Evolutionary conservation across 2,888 invertebrate genomes (phyloP), one percentile per base, ranked within the genome.

Genomic region (Slavum lentiscoides): DNA sequence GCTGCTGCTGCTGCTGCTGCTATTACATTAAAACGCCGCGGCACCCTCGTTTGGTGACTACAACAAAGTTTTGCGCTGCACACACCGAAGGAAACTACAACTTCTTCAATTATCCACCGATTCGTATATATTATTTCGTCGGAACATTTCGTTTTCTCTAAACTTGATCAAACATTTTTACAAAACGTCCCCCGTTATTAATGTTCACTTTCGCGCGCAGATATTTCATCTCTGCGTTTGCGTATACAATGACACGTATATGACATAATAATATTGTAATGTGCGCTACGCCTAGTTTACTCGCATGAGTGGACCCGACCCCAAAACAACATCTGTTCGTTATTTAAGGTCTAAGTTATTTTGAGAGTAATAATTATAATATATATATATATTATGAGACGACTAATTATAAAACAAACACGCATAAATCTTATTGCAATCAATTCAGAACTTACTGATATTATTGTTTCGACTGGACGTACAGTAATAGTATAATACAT

Each of bases 101-200:
- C 68, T 68, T 68, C 68, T 53, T 49, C 68, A 23, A 68, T 68
- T 68, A 68, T 49, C 21, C 21, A 53, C 49, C 19, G n/a, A 59
- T 59, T 59, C 59, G 8, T 21, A 59, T 21, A 59, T 59, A 59
- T 21, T 23, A 61, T 23, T 61, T 21, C 21, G 21, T 23, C 13
- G 13, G 11, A 30, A 61, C 61, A 23, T 61, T 61, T 23, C 13
- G 23, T 61, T 61, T 61, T 61, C 23, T 5, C 23, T 5, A 9
- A 23, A 61, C 61, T 61, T 13, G 5, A 61, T 23, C 21, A 13
- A 61, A 23, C 23, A 23, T 21, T 61, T 9, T 59, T 21, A 21
- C n/a, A n/a, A 58, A 55, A 61, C 23, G 21, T 15, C n/a, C 21
- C 21, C 30, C 30, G 21, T 59, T 21, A 8, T 8, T 21, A 8